Percentiles rank a stretch among this genome's conserved stretches.
Evolutionary conservation across 1,140 invertebrate genomes (phyloP).

Genomic region (Drosophila pandora): DNA sequence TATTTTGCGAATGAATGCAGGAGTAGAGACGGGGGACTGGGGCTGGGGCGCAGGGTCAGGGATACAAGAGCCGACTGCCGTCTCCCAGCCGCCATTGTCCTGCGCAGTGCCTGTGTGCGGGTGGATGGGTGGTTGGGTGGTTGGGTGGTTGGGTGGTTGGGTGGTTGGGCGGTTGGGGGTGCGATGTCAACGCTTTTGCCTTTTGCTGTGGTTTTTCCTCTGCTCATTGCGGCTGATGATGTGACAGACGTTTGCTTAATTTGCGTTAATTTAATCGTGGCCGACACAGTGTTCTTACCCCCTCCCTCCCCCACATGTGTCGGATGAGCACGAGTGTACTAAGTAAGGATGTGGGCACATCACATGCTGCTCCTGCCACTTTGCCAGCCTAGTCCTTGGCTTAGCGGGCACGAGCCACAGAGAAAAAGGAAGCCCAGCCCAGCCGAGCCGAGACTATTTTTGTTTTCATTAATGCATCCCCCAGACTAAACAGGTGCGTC

Average conservation of each 20-base stretch:
- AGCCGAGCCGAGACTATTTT: not conserved
- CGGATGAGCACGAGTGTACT: conserved; percentile 8
- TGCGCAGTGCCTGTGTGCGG: conserved; percentile 1
- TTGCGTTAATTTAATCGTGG: conserved; percentile 75
- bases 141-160: not conserved
- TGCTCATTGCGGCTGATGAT: conserved; percentile 54
- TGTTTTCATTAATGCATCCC: conserved; percentile 1
- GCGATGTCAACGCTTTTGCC: conserved; percentile 66
- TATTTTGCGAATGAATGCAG: conserved; percentile 2
- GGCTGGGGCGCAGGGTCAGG: not conserved
- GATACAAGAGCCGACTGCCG: conserved; percentile 1
- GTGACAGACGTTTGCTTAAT: conserved; percentile 73
- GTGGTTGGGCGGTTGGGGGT: not conserved
- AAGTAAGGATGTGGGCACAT: not conserved
- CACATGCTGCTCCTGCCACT: conserved; percentile 48
- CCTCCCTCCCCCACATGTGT: not conserved
- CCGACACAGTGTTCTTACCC: conserved; percentile 27
- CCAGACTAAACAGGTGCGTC: not conserved
- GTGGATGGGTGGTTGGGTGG: not conserved
- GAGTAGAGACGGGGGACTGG: not conserved
- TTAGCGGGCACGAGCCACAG: not conserved
- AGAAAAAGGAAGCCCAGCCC: not conserved
- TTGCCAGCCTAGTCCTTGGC: conserved; percentile 31
- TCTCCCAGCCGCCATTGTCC: conserved; percentile 5
- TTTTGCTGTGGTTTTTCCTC: conserved; percentile 58